Conservation (phyloP, 2,797 vertebrate genomes). For the Galago senegalensis region DNA sequence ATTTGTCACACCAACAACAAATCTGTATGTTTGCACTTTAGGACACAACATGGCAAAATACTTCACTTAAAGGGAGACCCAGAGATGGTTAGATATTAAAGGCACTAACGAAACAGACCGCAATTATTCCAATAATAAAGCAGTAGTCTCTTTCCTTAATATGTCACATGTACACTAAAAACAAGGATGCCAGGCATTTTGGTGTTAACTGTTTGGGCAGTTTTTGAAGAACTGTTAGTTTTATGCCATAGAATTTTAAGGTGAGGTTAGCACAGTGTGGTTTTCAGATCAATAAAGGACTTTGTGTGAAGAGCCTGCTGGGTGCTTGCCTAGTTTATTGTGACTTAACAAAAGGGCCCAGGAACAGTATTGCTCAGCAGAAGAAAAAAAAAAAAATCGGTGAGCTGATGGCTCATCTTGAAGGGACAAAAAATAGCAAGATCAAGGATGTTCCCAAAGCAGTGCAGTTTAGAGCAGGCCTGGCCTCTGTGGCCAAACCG, state of each 20-base stretch:
- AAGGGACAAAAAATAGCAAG: background rate
- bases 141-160: background rate
- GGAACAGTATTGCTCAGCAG: constrained; percentile 30
- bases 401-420: background rate
- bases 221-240: background rate
- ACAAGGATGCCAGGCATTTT: background rate
- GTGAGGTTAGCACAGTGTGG: background rate
- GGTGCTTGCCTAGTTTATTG: constrained; percentile 57
- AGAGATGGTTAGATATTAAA: background rate
- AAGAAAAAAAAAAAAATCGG: background rate
- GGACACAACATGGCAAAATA: background rate
- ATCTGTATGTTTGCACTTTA: background rate
- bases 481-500: background rate
- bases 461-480: background rate
- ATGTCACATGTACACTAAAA: background rate
- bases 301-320: constrained; percentile 13
- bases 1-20: background rate
- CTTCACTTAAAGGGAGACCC: background rate
- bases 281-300: constrained; percentile 68
- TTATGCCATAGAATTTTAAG: background rate
- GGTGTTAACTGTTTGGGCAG: background rate
- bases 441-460: background rate
- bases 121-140: background rate
- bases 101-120: background rate
- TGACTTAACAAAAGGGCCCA: constrained; percentile 50